Evolutionary conservation across 1,140 invertebrate genomes (phyloP), one percentile per base, ranked within the genome.

Genomic region (Brachionus koreanus): DNA sequence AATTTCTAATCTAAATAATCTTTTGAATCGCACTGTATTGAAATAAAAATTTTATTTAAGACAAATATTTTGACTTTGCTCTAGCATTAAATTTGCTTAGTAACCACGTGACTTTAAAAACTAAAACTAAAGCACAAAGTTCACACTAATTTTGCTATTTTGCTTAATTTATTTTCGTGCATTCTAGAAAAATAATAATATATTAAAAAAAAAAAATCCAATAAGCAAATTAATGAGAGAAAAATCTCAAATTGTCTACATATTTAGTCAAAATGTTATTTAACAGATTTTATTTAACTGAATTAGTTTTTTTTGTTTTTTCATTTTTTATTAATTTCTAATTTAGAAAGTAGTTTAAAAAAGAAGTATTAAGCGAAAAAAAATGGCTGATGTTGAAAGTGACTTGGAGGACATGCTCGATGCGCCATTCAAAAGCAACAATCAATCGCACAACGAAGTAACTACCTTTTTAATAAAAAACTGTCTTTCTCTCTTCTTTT

Each of bases 341-440:
- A 42, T 42, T 42, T 42, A 42, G 7, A 42, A 13, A 42, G 7
- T n/a, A n/a, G 6, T 42, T 42, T 42, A 10, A 13, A 39, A 39
- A 42, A 42, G 39, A 1, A 42, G 39, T 42, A 42, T 42, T 42
- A 42, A 57, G 6, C 4, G n/a, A 25, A 23, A 25, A 37, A 69
- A 37, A 46, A 79, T 79, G 76, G 76, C 76, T 7, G 76, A 79
- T 42, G 19, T 42, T 10, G 39, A 42, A 39, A 43, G 39, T 16
- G 76, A 79, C 16, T 61, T 79, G 37, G 76, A 79, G 23, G 76
- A 79, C 33, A 61, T 79, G 76, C 49, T 79, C 9, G 76, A 79
- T 3, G 76, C 76, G 5, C 76, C 76, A 10, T 79, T 39, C 76
- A 79, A 79, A 43, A 79, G n/a, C 49, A 65, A 4, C 69, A 65